A percentile compares a stretch with the other conserved stretches of the same genome.
Conservation (phyloP, 2,888 invertebrate genomes). For the Microctonus aethiopoides region DNA sequence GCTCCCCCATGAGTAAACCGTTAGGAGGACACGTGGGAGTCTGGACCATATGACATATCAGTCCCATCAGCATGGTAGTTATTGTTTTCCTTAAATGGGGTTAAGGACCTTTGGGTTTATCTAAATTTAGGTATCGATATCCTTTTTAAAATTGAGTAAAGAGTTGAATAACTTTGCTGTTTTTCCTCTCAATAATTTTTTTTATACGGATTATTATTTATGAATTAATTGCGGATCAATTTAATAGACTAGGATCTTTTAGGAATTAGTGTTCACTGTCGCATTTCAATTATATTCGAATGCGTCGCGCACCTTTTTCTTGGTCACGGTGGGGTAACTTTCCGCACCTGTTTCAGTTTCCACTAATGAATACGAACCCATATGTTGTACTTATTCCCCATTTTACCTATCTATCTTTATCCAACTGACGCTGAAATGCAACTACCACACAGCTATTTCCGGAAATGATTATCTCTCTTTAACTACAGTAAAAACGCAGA, state of each 20-base stretch:
- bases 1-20: neutral
- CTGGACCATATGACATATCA: neutral
- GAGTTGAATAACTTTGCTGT: neutral
- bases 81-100: neutral
- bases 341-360: constrained; percentile 52
- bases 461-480: neutral
- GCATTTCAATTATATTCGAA: neutral
- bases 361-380: constrained; percentile 43
- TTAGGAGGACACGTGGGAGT: neutral
- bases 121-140: neutral
- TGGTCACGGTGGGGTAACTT: constrained; percentile 65
- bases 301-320: constrained; percentile 22
- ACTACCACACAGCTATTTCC: neutral
- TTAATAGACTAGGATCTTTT: too few species aligned
- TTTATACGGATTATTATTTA: neutral
- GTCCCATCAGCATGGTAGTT: neutral
- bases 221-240: neutral
- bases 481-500: neutral
- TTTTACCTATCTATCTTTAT: constrained; percentile 23
- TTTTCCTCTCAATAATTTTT: too few species aligned
- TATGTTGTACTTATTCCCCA: constrained; percentile 42
- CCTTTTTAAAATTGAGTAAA: neutral
- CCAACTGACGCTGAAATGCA: neutral
- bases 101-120: neutral
- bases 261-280: neutral